Percentiles rank a stretch among this genome's conserved stretches.
These are phyloP conservation scores for Hephaestus fuliginosus DNA, from an alignment of 2,797 vertebrate species.

Conservation along the genomic window DNA sequence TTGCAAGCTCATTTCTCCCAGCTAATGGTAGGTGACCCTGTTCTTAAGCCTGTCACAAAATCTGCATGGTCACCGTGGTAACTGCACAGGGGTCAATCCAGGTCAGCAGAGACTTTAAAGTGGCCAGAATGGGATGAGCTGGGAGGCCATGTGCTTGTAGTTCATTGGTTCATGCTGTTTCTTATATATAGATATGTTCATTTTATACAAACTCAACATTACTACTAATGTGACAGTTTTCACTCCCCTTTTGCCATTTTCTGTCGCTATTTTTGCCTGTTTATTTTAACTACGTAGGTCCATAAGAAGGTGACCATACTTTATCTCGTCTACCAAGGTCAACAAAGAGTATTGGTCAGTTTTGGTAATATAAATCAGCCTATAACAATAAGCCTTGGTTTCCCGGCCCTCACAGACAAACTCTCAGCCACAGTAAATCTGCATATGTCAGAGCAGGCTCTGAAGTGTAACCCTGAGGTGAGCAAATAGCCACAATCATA, in stretches of 20 bases:
- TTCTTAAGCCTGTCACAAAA: slow-evolving; percentile 21
- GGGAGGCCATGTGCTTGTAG: background rate
- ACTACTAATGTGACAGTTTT: background rate
- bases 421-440: background rate
- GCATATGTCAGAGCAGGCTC: background rate
- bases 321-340: background rate
- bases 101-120: slow-evolving; percentile 43
- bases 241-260: background rate
- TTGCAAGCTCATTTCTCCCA: slow-evolving; percentile 3
- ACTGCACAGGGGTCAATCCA: slow-evolving; percentile 1
- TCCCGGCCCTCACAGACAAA: background rate
- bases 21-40: slow-evolving; percentile 21
- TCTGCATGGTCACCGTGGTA: slow-evolving; percentile 40
- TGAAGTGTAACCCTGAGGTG: background rate
- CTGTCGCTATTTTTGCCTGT: background rate
- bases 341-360: too few relatives aligned
- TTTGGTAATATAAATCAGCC: background rate
- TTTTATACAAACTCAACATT: background rate
- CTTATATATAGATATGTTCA: background rate
- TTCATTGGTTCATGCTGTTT: accelerated
- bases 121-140: slow-evolving; percentile 4
- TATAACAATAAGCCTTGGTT: background rate
- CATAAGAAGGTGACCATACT: background rate
- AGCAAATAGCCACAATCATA: background rate
- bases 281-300: background rate